Evolutionary conservation across 2,113 vertebrate species (phyloP).

Genomic region (Toxostoma redivivum): DNA sequence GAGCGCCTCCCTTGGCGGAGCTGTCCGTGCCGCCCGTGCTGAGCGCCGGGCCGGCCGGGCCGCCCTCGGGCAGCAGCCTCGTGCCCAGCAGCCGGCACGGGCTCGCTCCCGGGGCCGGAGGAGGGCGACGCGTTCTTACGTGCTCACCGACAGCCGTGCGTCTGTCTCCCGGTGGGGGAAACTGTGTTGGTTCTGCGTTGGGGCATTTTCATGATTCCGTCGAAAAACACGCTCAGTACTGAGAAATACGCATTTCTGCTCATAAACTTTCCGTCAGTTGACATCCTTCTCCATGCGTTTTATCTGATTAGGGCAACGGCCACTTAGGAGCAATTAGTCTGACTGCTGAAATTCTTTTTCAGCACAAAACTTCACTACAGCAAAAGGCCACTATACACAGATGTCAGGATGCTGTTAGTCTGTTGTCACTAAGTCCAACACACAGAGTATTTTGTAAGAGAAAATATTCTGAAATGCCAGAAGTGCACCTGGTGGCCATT

Average conservation of each 20-base stretch:
- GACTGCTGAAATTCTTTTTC: neutral
- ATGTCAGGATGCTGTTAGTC: neutral
- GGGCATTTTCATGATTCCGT: neutral
- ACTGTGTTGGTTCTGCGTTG: neutral
- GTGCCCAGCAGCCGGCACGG: neutral
- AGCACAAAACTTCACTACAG: neutral
- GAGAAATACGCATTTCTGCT: neutral
- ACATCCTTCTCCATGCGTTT: neutral
- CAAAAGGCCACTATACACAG: neutral
- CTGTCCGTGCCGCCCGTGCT: slow-evolving; percentile 65
- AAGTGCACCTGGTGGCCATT: neutral
- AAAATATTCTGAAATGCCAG: neutral
- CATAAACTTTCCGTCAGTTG: neutral
- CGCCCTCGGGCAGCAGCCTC: neutral
- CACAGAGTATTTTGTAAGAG: neutral
- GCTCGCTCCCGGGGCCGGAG: neutral
- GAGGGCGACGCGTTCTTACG: neutral
- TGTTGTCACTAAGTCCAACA: neutral
- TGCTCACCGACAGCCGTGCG: neutral
- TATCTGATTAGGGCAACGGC: neutral
- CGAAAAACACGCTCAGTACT: neutral
- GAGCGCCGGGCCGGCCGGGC: neutral
- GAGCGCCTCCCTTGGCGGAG: neutral
- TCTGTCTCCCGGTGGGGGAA: neutral
- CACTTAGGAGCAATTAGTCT: neutral